These are phyloP conservation scores for Melanotaenia duboulayi DNA, from an alignment of 2,113 vertebrate genomes.

Conservation along the genomic window DNA sequence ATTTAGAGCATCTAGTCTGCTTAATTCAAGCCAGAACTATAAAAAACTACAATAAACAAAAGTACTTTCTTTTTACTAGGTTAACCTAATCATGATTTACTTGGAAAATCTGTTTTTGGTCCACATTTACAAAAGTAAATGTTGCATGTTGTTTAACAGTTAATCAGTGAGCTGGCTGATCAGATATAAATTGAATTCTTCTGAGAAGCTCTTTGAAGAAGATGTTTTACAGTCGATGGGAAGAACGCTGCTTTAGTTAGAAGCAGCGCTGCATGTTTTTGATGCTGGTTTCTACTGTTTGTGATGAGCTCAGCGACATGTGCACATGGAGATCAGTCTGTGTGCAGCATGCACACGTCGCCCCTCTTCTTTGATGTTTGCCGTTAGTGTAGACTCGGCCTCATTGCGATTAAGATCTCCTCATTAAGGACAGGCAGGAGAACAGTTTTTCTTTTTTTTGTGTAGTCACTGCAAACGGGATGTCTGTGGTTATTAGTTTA, in stretches of 20 bases:
- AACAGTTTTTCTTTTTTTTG: background rate
- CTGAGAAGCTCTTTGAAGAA: too few relatives aligned
- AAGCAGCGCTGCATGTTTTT: background rate
- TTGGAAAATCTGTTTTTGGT: too few relatives aligned
- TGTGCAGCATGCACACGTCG: slow-evolving; percentile 5
- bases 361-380: slow-evolving; percentile 30
- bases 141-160: too few relatives aligned
- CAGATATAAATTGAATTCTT: too few relatives aligned
- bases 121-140: too few relatives aligned
- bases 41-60: too few relatives aligned
- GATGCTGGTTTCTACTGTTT: background rate
- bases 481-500: background rate
- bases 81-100: too few relatives aligned
- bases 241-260: background rate
- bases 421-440: slow-evolving; percentile 8
- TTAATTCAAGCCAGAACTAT: too few relatives aligned
- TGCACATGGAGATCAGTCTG: background rate
- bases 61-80: too few relatives aligned
- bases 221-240: too few relatives aligned
- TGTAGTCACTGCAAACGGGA: background rate
- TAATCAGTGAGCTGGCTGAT: too few relatives aligned
- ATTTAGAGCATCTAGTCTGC: too few relatives aligned
- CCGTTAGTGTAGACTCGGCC: background rate
- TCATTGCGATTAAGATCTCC: slow-evolving; percentile 33
- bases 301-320: slow-evolving; percentile 4